Evolutionary conservation across 2,113 vertebrate species (phyloP), one percentile per base, ranked within the genome.

Genomic region (Scytalopus superciliaris): DNA sequence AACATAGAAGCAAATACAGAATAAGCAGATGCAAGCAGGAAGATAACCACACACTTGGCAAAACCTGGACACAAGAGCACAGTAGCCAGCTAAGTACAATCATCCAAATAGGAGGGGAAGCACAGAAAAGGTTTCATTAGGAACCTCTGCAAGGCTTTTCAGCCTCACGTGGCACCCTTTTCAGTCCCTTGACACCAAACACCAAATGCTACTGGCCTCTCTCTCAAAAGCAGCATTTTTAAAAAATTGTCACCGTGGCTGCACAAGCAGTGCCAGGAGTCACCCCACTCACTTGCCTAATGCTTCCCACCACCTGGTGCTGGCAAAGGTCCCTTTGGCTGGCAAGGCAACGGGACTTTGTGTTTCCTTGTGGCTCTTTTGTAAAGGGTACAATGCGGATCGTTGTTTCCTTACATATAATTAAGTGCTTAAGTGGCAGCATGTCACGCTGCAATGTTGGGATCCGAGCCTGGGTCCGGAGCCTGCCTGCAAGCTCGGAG

Each of bases 311-410:
- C 84, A 96, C 97, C 95, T 86, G 90, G 83, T 87, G 82, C 63
- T 94, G 75, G 88, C 94, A 97, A 92, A 95, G 44, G 79, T 70
- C 76, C 88, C 53, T 94, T 91, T 75, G 84, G 89, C 83, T 81
- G 92, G 49, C 93, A 94, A 93, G 68, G 79, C 78, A 70, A 59
- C 59, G 39, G 64, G 90, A 91, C 87, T 93, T 90, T 63, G 87
- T 94, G 91, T 94, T 92, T 89, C 63, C 93, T 97, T 84, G 88
- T 85, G 87, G 90, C 72, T 93, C 95, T 95, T 89, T 94, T 81
- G 91, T 89, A 88, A 94, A 89, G 89, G 73, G 70, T 84, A 94
- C 93, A 93, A 87, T 92, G 62, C 33, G 69, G 47, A 78, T 75
- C 53, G 7, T 82, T 67, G 90, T 95, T 64, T 94, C 67, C 74